These are phyloP conservation scores for Baryphthengus martii DNA, from an alignment of 2,113 vertebrate genomes.

Conservation along the genomic window DNA sequence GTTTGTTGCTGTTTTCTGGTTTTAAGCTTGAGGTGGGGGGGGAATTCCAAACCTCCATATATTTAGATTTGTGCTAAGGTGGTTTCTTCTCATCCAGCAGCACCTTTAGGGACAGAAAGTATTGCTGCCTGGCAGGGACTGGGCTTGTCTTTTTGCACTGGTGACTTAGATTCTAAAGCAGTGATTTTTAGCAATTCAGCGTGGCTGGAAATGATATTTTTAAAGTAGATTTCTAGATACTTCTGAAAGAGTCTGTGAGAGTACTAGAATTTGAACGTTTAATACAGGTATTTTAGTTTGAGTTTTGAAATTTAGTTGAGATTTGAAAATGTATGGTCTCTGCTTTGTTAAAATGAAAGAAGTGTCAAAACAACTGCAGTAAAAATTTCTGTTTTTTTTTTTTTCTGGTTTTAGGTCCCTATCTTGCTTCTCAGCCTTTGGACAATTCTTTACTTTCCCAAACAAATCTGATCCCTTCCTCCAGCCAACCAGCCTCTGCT, in stretches of 20 bases:
- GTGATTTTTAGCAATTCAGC: background rate
- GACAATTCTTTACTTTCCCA: slow-evolving; percentile 91
- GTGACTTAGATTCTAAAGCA: background rate
- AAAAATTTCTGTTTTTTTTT: background rate
- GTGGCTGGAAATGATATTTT: background rate
- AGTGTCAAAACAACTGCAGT: background rate
- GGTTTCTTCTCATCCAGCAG: background rate
- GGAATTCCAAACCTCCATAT: fast-evolving
- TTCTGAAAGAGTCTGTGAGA: background rate
- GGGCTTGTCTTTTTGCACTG: background rate
- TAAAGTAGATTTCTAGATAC: background rate
- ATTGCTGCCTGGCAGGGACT: background rate
- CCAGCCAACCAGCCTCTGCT: slow-evolving; percentile 79
- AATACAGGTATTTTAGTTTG: background rate
- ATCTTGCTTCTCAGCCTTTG: slow-evolving; percentile 92
- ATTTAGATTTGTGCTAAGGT: background rate
- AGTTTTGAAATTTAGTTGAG: too few species aligned
- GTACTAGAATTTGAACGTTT: background rate
- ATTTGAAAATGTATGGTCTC: background rate
- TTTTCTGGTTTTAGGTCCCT: slow-evolving; percentile 83
- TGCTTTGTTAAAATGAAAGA: background rate
- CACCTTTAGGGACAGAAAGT: background rate
- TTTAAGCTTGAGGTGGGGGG: background rate
- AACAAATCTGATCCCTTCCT: slow-evolving; percentile 78
- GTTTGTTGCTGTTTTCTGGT: background rate